phyloP scores from a whole-genome alignment of 1,140 invertebrate species.

The Brachystomella parvula region DNA sequence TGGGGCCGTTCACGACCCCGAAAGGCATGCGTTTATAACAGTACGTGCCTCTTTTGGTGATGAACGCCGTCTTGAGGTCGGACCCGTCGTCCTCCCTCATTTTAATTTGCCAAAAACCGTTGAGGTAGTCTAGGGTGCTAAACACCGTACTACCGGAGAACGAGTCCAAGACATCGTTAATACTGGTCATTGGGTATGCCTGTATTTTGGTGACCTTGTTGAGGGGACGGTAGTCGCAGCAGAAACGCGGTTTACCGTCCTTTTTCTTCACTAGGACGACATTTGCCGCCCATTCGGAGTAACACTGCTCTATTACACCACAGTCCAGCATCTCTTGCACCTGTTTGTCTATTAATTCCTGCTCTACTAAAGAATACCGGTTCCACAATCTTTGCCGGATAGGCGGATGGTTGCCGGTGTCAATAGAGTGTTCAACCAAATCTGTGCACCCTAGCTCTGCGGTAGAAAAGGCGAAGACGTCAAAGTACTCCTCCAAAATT shows the following conservation, averaged over 20 bases:
- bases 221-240: constrained; percentile 46
- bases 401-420: constrained; percentile 7
- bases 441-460: not conserved
- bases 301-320: constrained; percentile 47
- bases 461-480: not conserved
- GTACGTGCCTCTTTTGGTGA: not conserved
- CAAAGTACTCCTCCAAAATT: not conserved
- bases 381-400: constrained; percentile 7
- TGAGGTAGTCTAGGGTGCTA: not conserved
- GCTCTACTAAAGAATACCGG: not conserved
- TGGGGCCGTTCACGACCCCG: no score
- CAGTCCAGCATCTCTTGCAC: constrained; percentile 27
- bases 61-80: constrained; percentile 5
- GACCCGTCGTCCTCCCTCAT: not conserved
- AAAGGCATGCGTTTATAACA: no score
- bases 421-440: not conserved
- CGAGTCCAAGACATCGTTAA: not conserved
- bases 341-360: not conserved
- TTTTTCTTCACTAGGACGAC: constrained; percentile 49
- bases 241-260: constrained; percentile 45
- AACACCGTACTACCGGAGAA: not conserved
- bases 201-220: not conserved
- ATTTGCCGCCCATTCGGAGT: constrained; percentile 45
- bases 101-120: not conserved
- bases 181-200: not conserved